Evolutionary conservation across 2,113 vertebrate species (phyloP).

Genomic region (Trinectes maculatus): DNA sequence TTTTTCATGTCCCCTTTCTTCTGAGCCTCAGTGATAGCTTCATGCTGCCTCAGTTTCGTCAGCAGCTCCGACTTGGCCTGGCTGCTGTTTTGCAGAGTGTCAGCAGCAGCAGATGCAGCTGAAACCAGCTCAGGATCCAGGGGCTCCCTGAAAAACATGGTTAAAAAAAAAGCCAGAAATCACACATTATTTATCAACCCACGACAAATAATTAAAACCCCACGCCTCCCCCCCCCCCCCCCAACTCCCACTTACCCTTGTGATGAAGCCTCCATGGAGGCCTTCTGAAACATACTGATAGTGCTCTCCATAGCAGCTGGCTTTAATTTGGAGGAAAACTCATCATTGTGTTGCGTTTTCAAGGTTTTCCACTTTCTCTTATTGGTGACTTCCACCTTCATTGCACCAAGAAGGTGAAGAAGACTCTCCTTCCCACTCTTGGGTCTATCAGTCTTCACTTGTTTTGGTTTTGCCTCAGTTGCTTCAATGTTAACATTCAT

Average conservation of each 20-base stretch:
- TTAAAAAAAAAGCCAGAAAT: too few species aligned
- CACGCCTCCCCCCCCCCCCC: background rate
- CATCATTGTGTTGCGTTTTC: constrained; percentile 59
- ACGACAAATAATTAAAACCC: background rate
- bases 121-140: constrained; percentile 84
- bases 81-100: constrained; percentile 82
- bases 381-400: constrained; percentile 89
- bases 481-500: constrained; percentile 8
- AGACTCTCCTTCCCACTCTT: constrained; percentile 82
- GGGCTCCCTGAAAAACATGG: constrained; percentile 51
- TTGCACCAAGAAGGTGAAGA: constrained; percentile 83
- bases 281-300: constrained; percentile 70
- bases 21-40: constrained; percentile 80
- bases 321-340: constrained; percentile 8
- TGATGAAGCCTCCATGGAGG: constrained; percentile 45
- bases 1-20: constrained; percentile 64
- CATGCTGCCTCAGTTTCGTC: constrained; percentile 83
- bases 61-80: constrained; percentile 88
- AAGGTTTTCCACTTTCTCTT: constrained; percentile 74
- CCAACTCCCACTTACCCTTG: too few species aligned
- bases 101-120: constrained; percentile 88
- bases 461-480: background rate
- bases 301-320: constrained; percentile 53
- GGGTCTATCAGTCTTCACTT: background rate
- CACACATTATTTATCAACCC: too few species aligned